These are phyloP conservation scores for Drosophila prostipennis DNA, from an alignment of 2,888 invertebrate genomes.

Conservation along the genomic window DNA sequence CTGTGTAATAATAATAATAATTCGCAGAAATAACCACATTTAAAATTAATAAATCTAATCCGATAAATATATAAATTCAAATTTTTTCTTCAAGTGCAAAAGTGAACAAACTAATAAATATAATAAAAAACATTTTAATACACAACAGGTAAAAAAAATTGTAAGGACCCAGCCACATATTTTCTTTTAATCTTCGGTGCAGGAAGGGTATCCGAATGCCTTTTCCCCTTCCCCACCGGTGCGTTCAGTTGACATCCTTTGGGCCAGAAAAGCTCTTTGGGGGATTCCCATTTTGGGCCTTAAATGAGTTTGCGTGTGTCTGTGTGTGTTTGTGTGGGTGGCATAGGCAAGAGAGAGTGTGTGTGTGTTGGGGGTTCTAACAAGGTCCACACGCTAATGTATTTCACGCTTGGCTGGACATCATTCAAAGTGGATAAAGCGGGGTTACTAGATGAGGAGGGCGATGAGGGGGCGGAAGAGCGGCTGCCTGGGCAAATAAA, in stretches of 20 bases:
- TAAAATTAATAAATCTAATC: no score
- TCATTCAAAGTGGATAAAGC: slow-evolving; percentile 24
- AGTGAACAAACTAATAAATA: neutral
- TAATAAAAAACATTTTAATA: neutral
- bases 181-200: neutral
- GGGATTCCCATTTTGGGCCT: slow-evolving; percentile 63
- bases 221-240: neutral
- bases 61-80: no score
- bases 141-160: neutral
- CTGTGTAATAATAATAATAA: no score
- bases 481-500: slow-evolving; percentile 57
- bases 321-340: slow-evolving; percentile 15
- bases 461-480: neutral
- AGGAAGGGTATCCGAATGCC: slow-evolving; percentile 15
- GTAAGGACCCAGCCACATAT: neutral
- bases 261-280: slow-evolving; percentile 58
- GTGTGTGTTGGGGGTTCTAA: slow-evolving; percentile 22
- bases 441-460: neutral
- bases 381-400: slow-evolving; percentile 49
- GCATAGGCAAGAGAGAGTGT: slow-evolving; percentile 17
- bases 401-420: slow-evolving; percentile 42
- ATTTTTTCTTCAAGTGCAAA: no score
- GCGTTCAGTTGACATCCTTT: slow-evolving; percentile 31
- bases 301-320: slow-evolving; percentile 64
- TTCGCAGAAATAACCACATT: no score